Evolutionary conservation across 2,888 invertebrate genomes (phyloP), one percentile per base, ranked within the genome.

Genomic region (Apamea sordens): DNA sequence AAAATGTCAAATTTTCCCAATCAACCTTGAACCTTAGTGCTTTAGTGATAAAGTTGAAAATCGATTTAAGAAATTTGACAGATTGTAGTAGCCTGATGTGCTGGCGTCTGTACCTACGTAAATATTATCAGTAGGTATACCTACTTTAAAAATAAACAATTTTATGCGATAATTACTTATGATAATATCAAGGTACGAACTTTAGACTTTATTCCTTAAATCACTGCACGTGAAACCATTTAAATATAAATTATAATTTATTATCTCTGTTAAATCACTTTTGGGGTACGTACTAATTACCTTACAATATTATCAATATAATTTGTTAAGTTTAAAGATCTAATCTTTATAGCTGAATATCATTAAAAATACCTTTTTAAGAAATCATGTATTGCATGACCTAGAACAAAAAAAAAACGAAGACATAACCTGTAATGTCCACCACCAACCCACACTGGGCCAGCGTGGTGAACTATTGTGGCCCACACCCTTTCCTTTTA

Each of bases 251-350:
- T 50, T 50, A 41, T 41, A 41, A 47, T 64, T 28, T 50, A 36
- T 69, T 74, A 73, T 80, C 32, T 32, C 5, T 73, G 11, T 61
- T 18, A 41, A 41, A 79, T 79, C 36, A n/a, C 2, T 71, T 78
- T 50, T 28, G 6, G 21, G 7, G 13, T 44, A 61, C 36, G 47
- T 69, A 11, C 15, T 80, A 75, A 59, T 76, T 56, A 75, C 56
- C 7, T 67, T 75, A 41, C 10, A 69, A 36, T 41, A 65, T 79
- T 67, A 81, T 82, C n/a, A 56, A 72, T 69, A 44, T 71, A 72
- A 50, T 78, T 77, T 15, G 63, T 78, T 59, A 81, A 68, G 24
- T 63, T 47, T 71, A 8, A 15, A 36, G 44, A 82, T 81, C 18
- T 56, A n/a, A 82, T 81, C 65, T 82, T 11, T 65, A 6, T 2